phyloP scores from a whole-genome alignment of 2,888 invertebrate species.

The Andrena chrysosceles region DNA sequence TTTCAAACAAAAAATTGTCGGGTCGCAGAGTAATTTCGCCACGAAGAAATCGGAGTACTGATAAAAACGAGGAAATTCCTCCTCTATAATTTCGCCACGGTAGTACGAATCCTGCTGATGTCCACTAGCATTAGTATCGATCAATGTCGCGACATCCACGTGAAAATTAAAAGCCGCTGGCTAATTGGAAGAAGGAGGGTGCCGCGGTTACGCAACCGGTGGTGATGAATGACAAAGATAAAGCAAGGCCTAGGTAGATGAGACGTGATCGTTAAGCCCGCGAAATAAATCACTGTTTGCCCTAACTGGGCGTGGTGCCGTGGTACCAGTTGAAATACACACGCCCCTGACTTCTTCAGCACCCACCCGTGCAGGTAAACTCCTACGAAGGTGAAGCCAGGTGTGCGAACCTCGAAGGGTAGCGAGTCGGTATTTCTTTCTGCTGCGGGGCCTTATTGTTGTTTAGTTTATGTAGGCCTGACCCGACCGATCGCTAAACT shows the following conservation, averaged over 20 bases:
- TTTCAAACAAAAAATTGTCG: too few relatives aligned
- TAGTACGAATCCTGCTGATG: too few relatives aligned
- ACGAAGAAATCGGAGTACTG: too few relatives aligned
- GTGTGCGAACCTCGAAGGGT: conserved; percentile 73
- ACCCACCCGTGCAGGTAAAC: conserved; percentile 72
- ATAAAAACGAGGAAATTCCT: too few relatives aligned
- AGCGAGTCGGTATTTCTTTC: conserved; percentile 75
- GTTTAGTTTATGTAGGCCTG: conserved; percentile 79
- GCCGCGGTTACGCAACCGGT: conserved; percentile 8
- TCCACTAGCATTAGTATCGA: too few relatives aligned
- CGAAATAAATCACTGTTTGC: conserved; percentile 50
- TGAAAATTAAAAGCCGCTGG: too few relatives aligned
- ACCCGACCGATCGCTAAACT: conserved; percentile 77
- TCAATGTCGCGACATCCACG: too few relatives aligned
- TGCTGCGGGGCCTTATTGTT: conserved; percentile 76
- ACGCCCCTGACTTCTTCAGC: conserved; percentile 62
- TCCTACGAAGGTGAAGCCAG: conserved; percentile 70
- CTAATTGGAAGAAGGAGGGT: background rate
- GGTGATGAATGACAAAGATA: conserved; percentile 14
- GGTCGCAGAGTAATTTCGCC: too few relatives aligned
- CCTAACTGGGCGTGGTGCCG: conserved; percentile 48
- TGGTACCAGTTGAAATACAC: conserved; percentile 7
- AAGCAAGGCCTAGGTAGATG: background rate
- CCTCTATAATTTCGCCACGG: too few relatives aligned
- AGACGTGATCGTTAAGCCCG: conserved; percentile 41